Percentiles rank a stretch among this genome's conserved stretches.
Conservation (phyloP, 2,797 vertebrate genomes). For the Pagetopsis macropterus region DNA sequence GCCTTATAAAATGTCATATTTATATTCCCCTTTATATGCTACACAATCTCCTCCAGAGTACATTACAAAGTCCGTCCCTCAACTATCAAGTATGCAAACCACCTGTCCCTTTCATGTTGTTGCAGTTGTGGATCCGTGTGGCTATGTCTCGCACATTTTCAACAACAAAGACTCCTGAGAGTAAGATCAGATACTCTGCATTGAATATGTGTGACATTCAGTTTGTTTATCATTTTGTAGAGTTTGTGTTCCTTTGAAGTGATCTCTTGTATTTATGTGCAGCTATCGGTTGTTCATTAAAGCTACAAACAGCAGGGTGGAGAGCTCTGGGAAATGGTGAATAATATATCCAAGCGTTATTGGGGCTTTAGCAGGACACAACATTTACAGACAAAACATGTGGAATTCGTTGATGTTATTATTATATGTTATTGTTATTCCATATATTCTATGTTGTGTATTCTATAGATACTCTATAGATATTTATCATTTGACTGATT, state of each 20-base stretch:
- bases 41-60: background rate
- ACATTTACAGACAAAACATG: too few relatives aligned
- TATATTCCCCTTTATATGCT: background rate
- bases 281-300: background rate
- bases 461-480: too few relatives aligned
- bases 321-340: background rate
- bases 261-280: background rate
- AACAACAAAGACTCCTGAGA: slow-evolving; percentile 8
- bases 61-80: slow-evolving; percentile 7
- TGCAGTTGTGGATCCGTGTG: slow-evolving; percentile 6
- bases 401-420: too few relatives aligned
- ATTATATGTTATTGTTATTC: too few relatives aligned
- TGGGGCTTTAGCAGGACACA: too few relatives aligned
- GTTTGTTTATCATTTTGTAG: background rate
- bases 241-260: background rate
- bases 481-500: too few relatives aligned
- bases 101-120: slow-evolving; percentile 3
- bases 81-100: background rate
- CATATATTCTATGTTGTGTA: too few relatives aligned
- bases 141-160: background rate
- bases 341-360: too few relatives aligned
- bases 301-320: background rate
- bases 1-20: background rate
- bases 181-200: background rate
- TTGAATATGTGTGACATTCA: background rate